phyloP scores from a whole-genome alignment of 2,113 vertebrate genomes.

The Vimba vimba region DNA sequence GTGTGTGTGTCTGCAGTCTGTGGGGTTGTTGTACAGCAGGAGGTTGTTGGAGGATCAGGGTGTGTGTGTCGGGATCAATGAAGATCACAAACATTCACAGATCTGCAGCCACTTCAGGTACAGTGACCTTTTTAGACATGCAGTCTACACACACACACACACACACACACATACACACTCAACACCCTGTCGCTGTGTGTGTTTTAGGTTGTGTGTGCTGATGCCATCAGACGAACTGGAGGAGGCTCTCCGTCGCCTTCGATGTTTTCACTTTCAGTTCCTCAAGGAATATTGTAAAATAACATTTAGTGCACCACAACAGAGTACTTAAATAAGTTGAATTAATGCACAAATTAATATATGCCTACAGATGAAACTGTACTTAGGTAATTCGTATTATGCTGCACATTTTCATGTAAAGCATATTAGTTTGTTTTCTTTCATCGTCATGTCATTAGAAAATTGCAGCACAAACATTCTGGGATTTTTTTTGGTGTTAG shows the following conservation, averaged over 20 bases:
- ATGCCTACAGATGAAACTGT: neutral
- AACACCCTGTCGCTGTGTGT: neutral
- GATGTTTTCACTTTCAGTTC: constrained; percentile 63
- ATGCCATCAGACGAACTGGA: constrained; percentile 58
- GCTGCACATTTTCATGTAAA: neutral
- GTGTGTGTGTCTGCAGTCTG: constrained; percentile 40
- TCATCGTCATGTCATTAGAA: neutral
- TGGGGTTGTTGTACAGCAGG: constrained; percentile 66
- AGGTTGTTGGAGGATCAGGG: constrained; percentile 65
- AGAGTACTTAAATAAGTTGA: neutral
- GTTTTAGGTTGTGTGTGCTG: constrained; percentile 60
- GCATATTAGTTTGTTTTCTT: neutral
- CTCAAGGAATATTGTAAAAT: constrained; percentile 22
- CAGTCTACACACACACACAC: neutral
- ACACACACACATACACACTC: constrained; percentile 12
- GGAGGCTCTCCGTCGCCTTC: constrained; percentile 58
- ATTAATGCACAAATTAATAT: neutral
- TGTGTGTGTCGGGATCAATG: constrained; percentile 59
- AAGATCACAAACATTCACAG: constrained; percentile 27
- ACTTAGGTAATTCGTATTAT: neutral
- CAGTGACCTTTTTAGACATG: neutral
- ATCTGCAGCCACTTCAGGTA: constrained; percentile 62
- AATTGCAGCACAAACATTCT: neutral
- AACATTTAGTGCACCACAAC: neutral
- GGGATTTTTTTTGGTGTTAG: neutral